Evolutionary conservation across 2,888 invertebrate genomes (phyloP), one percentile per base, ranked within the genome.

Genomic region (Abscondita cerata): DNA sequence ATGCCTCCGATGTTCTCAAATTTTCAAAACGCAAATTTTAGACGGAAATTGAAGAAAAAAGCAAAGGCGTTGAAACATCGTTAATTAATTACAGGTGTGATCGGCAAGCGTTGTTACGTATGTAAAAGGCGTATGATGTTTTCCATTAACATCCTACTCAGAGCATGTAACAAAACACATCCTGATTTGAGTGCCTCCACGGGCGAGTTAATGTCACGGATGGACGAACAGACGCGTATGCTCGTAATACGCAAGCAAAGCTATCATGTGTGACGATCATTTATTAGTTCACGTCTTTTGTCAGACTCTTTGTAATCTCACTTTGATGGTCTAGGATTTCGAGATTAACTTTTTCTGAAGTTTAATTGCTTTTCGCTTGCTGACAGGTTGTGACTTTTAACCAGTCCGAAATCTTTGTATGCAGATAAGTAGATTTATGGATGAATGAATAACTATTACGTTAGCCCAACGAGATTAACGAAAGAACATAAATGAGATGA

Each of bases 261-360:
- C 72, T 70, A 62, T 72, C 73, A 74, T 76, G 76, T 76, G 77
- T 75, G 71, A 77, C 77, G 76, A 72, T 72, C 75, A 76, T 76
- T 76, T 75, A 73, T 73, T 76, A 76, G 73, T 76, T 73, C 70
- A 74, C 61, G 57, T 63, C 63, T 64, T 59, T 60, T 60, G 59
- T 60, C 52, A 41, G 60, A 60, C 52, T 56, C 56, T 59, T 62
- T 58, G 59, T 62, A 59, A 55, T 59, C 47, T 59, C 54, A 46
- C 58, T 54, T 51, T 58, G 53, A 62, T 58, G 46, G 46, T 54
- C 36, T 51, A 36, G 56, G 52, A 61, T 56, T 61, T 61, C 55
- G 46, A 60, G 60, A 60, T 60, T 55, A 50, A 60, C 54, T 60
- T 60, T 60, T 60, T 60, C 44, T 46, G 36, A 50, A 47, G 50